Base-by-base conservation (phyloP, 2,797 vertebrate species). In the Graptemys geographica region DNA sequence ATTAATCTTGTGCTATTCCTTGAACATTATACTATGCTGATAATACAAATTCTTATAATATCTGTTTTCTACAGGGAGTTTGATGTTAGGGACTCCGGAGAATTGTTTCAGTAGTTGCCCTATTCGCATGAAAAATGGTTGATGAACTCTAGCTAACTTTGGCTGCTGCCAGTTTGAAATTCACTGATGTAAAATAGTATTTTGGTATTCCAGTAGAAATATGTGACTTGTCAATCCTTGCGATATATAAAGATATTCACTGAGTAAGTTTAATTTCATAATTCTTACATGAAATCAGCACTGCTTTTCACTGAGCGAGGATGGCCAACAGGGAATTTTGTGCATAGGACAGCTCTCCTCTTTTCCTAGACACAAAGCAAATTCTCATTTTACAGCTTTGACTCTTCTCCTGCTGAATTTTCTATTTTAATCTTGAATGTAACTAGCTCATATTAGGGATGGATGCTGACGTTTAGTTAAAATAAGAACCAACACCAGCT, bases 181-280 rank as follows among this genome's bases (percentile, higher is more conserved):
- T 93, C 93, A 47, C 33, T 9, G 3, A 52, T n/a, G 80, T 19
- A 90, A 95, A 96, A 90, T 55, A 80, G 27, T 96, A 27, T 8
- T 83, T 52, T 93, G 55, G 62, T 88, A 90, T 9, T 87, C 27
- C 12, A 83, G 51, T 1, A 92, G 87, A 92, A 88, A 74, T 56
- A 33, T 3, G 6, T 4, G 28, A 56, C 2, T 74, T 84, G 41
- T 65, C 9, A 44, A 5, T 88, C n/a, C 31, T 78, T 82, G 1
- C 83, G 65, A 84, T 88, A 5, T 23, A 53, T 51, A 27, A 94
- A 82, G 52, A 81, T n/a, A 89, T 10, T 52, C 0, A 44, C 53
- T 8, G 56, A 52, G 2, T 2, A 74, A 83, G 3, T 93, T 96
- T 93, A 0, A 65, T 86, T 83, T 95, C 8, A 92, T 52, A 76